A percentile compares a stretch with the other conserved stretches of the same genome.
phyloP scores from a whole-genome alignment of 2,113 vertebrate genomes.

The Copsychus sechellarum region DNA sequence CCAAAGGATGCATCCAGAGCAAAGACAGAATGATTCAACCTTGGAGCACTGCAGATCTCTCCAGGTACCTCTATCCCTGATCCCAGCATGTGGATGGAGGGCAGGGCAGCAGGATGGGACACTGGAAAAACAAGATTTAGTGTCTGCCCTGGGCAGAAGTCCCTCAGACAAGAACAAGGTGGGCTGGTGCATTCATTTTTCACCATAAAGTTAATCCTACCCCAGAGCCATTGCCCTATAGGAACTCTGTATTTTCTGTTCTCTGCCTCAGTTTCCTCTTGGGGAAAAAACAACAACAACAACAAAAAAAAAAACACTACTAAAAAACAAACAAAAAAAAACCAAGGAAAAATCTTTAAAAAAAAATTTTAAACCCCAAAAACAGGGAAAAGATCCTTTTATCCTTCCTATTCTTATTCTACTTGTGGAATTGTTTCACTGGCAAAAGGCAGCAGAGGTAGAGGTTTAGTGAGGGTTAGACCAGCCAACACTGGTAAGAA shows the following conservation, averaged over 20 bases:
- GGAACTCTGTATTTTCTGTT: not conserved
- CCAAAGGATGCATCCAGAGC: not conserved
- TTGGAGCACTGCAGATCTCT: not conserved
- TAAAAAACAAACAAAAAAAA: too few species aligned
- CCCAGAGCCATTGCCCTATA: not conserved
- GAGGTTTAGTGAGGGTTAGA: not conserved
- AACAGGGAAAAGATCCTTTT: not conserved
- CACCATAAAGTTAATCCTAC: not conserved
- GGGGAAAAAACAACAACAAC: too few species aligned
- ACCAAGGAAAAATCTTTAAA: too few species aligned
- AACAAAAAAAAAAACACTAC: not conserved
- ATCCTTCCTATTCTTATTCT: not conserved
- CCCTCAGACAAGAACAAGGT: not conserved
- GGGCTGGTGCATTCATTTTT: not conserved
- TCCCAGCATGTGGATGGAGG: rapidly evolving
- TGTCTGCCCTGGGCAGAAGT: not conserved
- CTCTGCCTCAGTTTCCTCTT: not conserved
- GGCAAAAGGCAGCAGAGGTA: not conserved
- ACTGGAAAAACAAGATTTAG: rapidly evolving
- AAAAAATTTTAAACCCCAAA: too few species aligned
- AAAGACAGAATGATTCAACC: not conserved
- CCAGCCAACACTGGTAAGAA: not conserved
- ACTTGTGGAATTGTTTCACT: not conserved
- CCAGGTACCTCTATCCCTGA: not conserved
- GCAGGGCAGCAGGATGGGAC: not conserved